Evolutionary conservation across 2,797 vertebrate species (phyloP).

Genomic region (Phalanger gymnotis): DNA sequence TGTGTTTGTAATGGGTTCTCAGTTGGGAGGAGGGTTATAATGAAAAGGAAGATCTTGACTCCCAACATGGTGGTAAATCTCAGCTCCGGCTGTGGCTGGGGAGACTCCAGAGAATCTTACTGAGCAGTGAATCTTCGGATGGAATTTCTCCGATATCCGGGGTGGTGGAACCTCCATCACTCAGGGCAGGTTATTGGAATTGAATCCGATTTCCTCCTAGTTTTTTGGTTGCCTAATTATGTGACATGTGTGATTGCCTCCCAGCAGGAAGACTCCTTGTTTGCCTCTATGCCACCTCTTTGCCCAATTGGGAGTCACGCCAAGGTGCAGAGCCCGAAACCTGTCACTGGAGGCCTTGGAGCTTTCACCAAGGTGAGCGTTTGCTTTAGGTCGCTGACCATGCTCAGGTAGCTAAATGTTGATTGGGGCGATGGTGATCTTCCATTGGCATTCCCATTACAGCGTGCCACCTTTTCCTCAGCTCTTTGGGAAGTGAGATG

Average conservation of each 20-base stretch:
- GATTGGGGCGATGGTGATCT: neutral
- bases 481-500: neutral
- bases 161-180: neutral
- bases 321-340: constrained; percentile 88
- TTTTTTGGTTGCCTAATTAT: constrained; percentile 20
- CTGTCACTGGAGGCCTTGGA: constrained; percentile 87
- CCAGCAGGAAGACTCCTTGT: constrained; percentile 89
- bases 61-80: constrained; percentile 46
- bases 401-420: neutral
- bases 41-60: neutral
- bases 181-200: constrained; percentile 18
- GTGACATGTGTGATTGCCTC: constrained; percentile 47
- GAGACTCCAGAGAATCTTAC: constrained; percentile 2
- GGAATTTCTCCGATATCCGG: constrained; percentile 26
- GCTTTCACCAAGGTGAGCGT: constrained; percentile 88
- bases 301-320: constrained; percentile 90
- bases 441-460: neutral
- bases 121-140: neutral
- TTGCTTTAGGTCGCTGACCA: neutral
- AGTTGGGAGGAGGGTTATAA: neutral
- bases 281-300: constrained; percentile 90
- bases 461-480: neutral
- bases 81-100: neutral
- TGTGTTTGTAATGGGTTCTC: neutral
- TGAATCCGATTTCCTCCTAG: neutral